Base-by-base conservation (phyloP, 2,888 invertebrate species). In the Aspidiotus destructor region DNA sequence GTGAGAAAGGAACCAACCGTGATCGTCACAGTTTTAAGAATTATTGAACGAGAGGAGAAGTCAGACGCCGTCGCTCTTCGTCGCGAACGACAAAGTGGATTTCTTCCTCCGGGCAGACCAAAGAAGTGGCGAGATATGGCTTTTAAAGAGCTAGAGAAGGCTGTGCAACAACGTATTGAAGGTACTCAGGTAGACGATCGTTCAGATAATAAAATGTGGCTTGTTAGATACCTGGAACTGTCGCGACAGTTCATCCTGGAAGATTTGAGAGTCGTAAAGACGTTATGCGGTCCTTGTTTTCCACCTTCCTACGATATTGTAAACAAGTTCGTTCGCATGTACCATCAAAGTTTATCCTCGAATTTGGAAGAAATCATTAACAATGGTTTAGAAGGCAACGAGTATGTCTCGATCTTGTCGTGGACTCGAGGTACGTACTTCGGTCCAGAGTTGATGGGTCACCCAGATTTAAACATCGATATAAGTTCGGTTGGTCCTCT, bases 21-120 rank as follows among this genome's bases (percentile, higher is more conserved):
- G 9, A 92, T 99, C 73, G 99, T 99, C 0, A 97, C 97, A 8
- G 96, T 93, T 0, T 78, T 99, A 52, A 82, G 99, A 72, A 96
- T 99, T 68, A 92, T 99, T 74, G 98, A 99, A 78, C 81, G 98
- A 68, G 99, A 99, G 78, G 97, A 99, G 76, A 92, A 91, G 78
- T 87, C 92, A 44, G 99, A 99, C 81, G 85, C 86, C 73, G 88
- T 90, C 79, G 91, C 93, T 10, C 75, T 88, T 72, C 86, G 88
- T 77, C 68, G 73, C 41, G 72, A 73, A 40, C 72, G 72, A 57
- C 73, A 73, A 61, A 73, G 73, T 63, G 73, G 73, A 13, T 74
- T 73, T 65, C 64, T 74, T 61, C 92, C 98, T 0, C 95, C 95
- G 0, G 95, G 94, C 0, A 83, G 99, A 52, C 98, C 97, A 0